Conservation (phyloP, 2,113 vertebrate genomes). For the Sapayoa aenigma region DNA sequence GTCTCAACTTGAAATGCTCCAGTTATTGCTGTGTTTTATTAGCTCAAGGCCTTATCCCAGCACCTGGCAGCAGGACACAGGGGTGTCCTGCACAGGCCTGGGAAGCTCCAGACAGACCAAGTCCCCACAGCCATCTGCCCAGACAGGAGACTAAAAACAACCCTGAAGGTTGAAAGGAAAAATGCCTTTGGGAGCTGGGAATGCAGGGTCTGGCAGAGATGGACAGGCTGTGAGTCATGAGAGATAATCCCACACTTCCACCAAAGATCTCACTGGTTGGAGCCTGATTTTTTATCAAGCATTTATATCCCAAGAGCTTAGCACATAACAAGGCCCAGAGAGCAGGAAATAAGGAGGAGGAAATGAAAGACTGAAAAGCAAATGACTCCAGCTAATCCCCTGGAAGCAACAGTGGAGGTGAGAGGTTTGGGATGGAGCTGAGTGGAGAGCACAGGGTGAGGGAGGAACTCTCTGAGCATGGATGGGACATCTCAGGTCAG, state of each 20-base stretch:
- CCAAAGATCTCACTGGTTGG: not conserved
- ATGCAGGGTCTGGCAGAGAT: not conserved
- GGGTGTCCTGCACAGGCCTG: not conserved
- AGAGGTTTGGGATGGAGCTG: not conserved
- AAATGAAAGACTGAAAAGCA: not conserved
- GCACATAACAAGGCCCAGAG: not conserved
- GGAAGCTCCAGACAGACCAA: not conserved
- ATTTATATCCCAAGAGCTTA: not conserved
- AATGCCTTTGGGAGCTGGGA: not conserved
- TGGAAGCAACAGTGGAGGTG: not conserved
- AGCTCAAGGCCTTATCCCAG: not conserved
- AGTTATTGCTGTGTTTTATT: not conserved
- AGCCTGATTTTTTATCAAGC: not conserved
- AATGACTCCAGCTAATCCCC: not conserved
- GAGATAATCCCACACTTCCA: not conserved
- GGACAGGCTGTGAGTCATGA: conserved; percentile 3
- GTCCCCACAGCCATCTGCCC: not conserved
- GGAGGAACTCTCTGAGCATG: not conserved
- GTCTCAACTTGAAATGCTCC: not conserved
- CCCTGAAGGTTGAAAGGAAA: not conserved
- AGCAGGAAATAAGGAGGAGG: conserved; percentile 9
- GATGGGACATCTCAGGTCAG: not conserved
- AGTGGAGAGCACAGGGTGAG: not conserved
- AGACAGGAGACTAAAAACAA: not conserved
- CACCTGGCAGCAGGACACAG: not conserved